Evolutionary conservation across 2,113 vertebrate genomes (phyloP).

Genomic region (Mixornis gularis): DNA sequence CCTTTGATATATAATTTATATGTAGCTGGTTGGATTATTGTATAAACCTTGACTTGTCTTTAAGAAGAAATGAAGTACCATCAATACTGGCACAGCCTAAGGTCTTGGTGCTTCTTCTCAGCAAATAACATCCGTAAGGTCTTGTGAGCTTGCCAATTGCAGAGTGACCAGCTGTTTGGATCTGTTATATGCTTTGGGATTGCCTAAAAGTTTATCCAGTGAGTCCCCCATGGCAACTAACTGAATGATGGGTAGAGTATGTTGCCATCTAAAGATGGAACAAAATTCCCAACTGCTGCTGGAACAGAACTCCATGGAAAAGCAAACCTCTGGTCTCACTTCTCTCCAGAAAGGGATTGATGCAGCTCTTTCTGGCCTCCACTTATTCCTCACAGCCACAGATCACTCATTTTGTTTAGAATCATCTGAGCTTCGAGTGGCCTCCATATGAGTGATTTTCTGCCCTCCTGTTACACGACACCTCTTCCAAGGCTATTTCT

Average conservation of each 20-base stretch:
- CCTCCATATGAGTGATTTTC: background rate
- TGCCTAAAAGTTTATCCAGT: background rate
- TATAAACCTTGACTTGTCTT: conserved; percentile 42
- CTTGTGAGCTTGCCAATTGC: background rate
- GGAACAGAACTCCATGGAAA: background rate
- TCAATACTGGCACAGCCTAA: conserved; percentile 5
- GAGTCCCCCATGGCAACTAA: background rate
- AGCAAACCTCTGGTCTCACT: background rate
- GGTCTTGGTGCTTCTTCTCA: conserved; percentile 15
- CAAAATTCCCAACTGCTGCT: fast-evolving
- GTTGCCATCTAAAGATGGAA: background rate
- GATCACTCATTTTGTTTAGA: background rate
- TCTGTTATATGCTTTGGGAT: background rate
- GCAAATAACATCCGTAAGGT: conserved; percentile 6
- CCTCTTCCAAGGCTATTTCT: background rate
- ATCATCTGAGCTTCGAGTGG: background rate
- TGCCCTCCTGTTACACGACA: background rate
- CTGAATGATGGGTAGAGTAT: background rate
- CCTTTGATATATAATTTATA: conserved; percentile 52
- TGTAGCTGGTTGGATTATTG: conserved; percentile 11
- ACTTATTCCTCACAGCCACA: background rate
- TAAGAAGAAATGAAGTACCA: conserved; percentile 36
- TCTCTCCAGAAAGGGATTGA: background rate
- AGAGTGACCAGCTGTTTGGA: background rate
- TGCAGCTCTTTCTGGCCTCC: background rate